Evolutionary conservation across 2,888 invertebrate species (phyloP), one percentile per base, ranked within the genome.

Genomic region (Acholoe squamosa): DNA sequence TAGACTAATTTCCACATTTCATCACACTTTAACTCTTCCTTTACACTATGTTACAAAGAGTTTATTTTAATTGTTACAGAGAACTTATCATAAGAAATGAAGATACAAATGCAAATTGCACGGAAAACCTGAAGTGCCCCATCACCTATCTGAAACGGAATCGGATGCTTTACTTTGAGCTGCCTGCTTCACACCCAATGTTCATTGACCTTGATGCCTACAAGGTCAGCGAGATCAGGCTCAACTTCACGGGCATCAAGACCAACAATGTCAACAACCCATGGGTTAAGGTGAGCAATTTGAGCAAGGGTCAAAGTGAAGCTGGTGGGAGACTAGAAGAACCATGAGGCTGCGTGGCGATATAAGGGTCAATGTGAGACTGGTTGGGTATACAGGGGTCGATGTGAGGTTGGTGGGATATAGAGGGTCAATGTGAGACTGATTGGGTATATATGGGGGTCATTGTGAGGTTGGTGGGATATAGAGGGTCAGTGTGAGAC

Each of bases 181-280:
- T 84, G 34, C 34, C 84, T 34, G 43, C 84, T 1, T 34, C 22
- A 22, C 84, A 84, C 28, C 43, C 43, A 33, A 43, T 10, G 43
- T 43, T 84, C 52, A 84, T 84, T 51, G 84, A 84, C 84, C 52
- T 84, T 34, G 84, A 84, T 25, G 84, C 84, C 52, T 84, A 84
- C 84, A 84, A 84, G 84, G 84, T 84, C 84, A 28, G 25, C n/a
- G 84, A 84, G 84, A 51, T 84, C 43, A 84, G 19, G 43, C 84
- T 84, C 7, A 34, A 34, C 52, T 84, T 84, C 84, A 84, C 43
- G 1, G 84, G 84, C 19, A 34, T 43, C n/a, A 84, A 84, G 28
- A 84, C 84, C 33, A 84, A 84, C 22, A 84, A 84, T 19, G 43
- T 51, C 43, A 84, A 84, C 0, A 84, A 84, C 52, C 84, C 84